Percentiles rank a stretch among this genome's conserved stretches.
Conservation (phyloP, 2,113 vertebrate genomes). For the Elephas maximus region DNA sequence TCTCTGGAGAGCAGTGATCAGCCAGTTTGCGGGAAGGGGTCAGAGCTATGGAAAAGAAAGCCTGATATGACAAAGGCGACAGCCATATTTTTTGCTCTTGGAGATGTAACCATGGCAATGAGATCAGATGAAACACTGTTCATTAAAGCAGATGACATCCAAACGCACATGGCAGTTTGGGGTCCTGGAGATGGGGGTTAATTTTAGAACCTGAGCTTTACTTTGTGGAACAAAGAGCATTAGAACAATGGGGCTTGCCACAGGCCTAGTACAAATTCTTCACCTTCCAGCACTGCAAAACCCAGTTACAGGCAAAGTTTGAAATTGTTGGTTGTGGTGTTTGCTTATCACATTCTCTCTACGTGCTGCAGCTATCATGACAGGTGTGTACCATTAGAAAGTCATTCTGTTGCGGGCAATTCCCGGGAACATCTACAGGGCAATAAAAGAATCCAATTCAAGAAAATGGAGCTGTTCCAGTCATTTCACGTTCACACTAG, state of each 20-base stretch:
- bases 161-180: not conserved
- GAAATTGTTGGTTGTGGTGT: accelerated
- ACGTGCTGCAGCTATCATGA: not conserved
- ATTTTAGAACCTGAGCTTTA: conserved; percentile 50
- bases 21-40: not conserved
- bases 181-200: not conserved
- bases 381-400: not conserved
- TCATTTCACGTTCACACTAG: not conserved
- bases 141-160: conserved; percentile 10
- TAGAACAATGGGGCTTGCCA: not conserved
- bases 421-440: not conserved
- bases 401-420: not conserved
- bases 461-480: not conserved
- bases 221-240: not conserved
- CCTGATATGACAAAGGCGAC: conserved; percentile 25
- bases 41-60: not conserved
- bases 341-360: not conserved
- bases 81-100: conserved; percentile 32
- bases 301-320: not conserved
- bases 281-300: not conserved
- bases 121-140: conserved; percentile 47
- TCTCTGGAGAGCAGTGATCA: not conserved
- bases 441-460: not conserved
- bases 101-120: conserved; percentile 81
- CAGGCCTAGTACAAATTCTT: not conserved